Evolutionary conservation across 2,888 invertebrate species (phyloP).

Genomic region (Poecilobothrus nobilitatus): DNA sequence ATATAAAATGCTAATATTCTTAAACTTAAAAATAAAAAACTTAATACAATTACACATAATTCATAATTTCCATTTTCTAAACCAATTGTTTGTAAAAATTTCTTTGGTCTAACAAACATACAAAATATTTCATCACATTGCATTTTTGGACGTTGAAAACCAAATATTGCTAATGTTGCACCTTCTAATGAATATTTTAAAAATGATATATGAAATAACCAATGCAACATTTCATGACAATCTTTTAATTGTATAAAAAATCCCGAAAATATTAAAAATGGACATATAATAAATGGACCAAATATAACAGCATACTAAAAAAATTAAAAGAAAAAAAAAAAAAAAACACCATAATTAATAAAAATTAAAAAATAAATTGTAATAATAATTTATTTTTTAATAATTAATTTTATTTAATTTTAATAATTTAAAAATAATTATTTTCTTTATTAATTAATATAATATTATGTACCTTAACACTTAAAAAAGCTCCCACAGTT

Average conservation of each 20-base stretch:
- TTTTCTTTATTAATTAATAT: background rate
- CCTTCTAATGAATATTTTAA: slow-evolving; percentile 84
- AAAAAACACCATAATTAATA: no score
- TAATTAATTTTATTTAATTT: background rate
- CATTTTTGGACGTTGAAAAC: slow-evolving; percentile 65
- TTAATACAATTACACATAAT: slow-evolving; percentile 55
- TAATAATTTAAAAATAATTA: background rate
- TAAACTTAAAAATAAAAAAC: slow-evolving; percentile 54
- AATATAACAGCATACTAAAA: slow-evolving; percentile 80
- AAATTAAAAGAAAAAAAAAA: slow-evolving; percentile 15
- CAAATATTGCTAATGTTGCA: slow-evolving; percentile 70
- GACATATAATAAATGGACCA: slow-evolving; percentile 79
- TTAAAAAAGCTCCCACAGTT: slow-evolving; percentile 73
- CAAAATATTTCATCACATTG: slow-evolving; percentile 69
- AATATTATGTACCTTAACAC: slow-evolving; percentile 55
- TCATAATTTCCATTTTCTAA: slow-evolving; percentile 59
- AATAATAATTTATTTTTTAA: background rate
- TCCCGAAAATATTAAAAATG: slow-evolving; percentile 85
- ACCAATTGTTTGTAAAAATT: slow-evolving; percentile 67
- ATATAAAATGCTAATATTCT: slow-evolving; percentile 58
- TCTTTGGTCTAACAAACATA: slow-evolving; percentile 59
- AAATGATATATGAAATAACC: slow-evolving; percentile 83
- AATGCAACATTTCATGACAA: slow-evolving; percentile 66
- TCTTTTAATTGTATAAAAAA: slow-evolving; percentile 81
- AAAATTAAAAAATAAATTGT: slow-evolving; percentile 9